phyloP scores from a whole-genome alignment of 2,113 vertebrate genomes.

The Anthoscopus minutus region DNA sequence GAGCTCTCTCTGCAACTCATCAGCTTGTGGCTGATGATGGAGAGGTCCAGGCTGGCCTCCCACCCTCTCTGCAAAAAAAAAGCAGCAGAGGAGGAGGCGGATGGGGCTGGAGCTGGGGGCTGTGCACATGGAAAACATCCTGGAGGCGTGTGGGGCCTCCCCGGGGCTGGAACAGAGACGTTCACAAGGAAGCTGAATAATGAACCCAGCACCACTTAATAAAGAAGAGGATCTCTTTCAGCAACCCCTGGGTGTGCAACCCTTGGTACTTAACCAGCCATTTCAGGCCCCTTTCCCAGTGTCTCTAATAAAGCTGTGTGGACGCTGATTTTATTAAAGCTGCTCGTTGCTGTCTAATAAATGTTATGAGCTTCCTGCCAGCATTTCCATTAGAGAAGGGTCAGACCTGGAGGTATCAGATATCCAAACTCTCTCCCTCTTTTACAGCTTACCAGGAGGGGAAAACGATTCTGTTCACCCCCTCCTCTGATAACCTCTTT shows the following conservation, averaged over 20 bases:
- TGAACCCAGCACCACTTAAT: conserved; percentile 30
- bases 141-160: background rate
- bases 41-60: background rate
- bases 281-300: background rate
- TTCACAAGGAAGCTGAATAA: background rate
- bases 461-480: background rate
- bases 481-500: background rate
- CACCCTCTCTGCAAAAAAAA: background rate
- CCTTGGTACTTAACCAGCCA: background rate
- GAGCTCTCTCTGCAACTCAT: background rate
- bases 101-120: background rate
- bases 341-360: conserved; percentile 43
- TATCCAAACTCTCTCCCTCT: background rate
- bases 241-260: background rate
- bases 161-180: background rate
- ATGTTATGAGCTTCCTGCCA: conserved; percentile 37
- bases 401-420: conserved; percentile 29
- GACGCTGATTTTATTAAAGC: conserved; percentile 39
- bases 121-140: background rate
- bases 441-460: background rate
- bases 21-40: background rate
- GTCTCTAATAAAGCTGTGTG: background rate
- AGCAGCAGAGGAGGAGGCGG: background rate
- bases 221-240: conserved; percentile 1
- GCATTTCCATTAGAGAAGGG: conserved; percentile 40